A percentile compares a stretch with the other conserved stretches of the same genome.
Evolutionary conservation across 2,888 invertebrate genomes (phyloP).

Genomic region (Spisula solida): DNA sequence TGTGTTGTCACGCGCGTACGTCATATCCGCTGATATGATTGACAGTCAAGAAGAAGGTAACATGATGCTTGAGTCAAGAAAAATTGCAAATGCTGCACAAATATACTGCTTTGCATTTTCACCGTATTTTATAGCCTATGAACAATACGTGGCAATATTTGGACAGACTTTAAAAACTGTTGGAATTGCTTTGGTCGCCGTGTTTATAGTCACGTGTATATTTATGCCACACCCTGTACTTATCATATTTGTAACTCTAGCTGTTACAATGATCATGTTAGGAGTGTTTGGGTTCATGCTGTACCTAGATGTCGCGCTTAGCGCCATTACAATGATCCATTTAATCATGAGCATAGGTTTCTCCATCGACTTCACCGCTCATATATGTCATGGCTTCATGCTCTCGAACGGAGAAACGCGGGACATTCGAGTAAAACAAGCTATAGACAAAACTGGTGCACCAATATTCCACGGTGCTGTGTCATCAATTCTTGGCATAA

Average conservation of each 20-base stretch:
- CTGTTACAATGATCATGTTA: constrained; percentile 79
- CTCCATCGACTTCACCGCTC: constrained; percentile 82
- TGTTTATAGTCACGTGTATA: constrained; percentile 80
- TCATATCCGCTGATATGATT: constrained; percentile 95
- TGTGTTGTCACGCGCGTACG: constrained; percentile 94
- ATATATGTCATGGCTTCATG: constrained; percentile 79
- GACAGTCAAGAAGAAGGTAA: constrained; percentile 90
- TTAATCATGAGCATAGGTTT: constrained; percentile 84
- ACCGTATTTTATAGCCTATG: constrained; percentile 78
- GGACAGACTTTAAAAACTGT: constrained; percentile 81
- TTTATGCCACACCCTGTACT: constrained; percentile 82
- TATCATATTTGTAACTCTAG: constrained; percentile 75
- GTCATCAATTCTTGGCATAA: constrained; percentile 76
- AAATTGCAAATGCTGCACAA: constrained; percentile 72
- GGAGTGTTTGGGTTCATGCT: constrained; percentile 81
- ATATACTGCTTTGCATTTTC: constrained; percentile 77
- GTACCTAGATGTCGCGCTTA: constrained; percentile 77
- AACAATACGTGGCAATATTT: constrained; percentile 81
- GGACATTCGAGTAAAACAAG: constrained; percentile 57
- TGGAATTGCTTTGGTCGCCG: constrained; percentile 79
- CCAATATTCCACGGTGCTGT: constrained; percentile 76
- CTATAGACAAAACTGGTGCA: constrained; percentile 70
- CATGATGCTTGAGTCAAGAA: constrained; percentile 77
- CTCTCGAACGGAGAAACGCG: constrained; percentile 59
- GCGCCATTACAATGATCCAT: constrained; percentile 83